A percentile compares a stretch with the other conserved stretches of the same genome.
Evolutionary conservation across 2,797 vertebrate species (phyloP).

Genomic region (Buceros bicornis): DNA sequence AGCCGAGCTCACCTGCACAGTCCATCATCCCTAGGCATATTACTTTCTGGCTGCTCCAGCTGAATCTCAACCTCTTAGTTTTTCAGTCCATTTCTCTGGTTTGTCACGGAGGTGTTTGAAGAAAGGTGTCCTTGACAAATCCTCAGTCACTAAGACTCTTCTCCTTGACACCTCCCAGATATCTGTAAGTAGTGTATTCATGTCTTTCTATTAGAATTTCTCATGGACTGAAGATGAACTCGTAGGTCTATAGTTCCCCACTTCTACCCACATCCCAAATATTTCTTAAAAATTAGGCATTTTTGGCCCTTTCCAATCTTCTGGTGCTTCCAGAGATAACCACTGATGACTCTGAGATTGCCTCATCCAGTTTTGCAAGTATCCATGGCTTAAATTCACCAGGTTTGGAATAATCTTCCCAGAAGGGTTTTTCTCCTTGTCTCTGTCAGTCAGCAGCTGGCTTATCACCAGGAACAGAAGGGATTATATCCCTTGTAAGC

Average conservation of each 20-base stretch:
- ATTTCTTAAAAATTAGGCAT: background rate
- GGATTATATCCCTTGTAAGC: conserved; percentile 49
- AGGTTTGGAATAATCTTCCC: conserved; percentile 34
- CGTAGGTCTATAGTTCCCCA: background rate
- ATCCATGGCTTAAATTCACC: conserved; percentile 3
- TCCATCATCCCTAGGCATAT: background rate
- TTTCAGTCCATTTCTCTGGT: background rate
- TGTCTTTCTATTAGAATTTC: background rate
- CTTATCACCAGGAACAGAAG: conserved; percentile 61
- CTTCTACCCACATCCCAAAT: background rate
- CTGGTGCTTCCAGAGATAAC: background rate
- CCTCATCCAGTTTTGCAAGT: background rate
- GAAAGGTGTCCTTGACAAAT: background rate
- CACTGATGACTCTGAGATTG: background rate
- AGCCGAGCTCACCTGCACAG: background rate
- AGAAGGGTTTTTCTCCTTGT: conserved; percentile 15
- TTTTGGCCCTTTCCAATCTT: background rate
- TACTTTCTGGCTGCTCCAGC: background rate
- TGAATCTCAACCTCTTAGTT: conserved; percentile 5
- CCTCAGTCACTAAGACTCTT: background rate
- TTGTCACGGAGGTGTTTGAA: background rate
- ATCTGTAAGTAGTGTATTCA: background rate
- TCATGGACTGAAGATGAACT: background rate
- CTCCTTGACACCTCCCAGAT: background rate
- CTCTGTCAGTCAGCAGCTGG: conserved; percentile 44